Percentiles rank a stretch among this genome's conserved stretches.
phyloP scores from a whole-genome alignment of 2,113 vertebrate genomes.

The Phoxinus phoxinus region DNA sequence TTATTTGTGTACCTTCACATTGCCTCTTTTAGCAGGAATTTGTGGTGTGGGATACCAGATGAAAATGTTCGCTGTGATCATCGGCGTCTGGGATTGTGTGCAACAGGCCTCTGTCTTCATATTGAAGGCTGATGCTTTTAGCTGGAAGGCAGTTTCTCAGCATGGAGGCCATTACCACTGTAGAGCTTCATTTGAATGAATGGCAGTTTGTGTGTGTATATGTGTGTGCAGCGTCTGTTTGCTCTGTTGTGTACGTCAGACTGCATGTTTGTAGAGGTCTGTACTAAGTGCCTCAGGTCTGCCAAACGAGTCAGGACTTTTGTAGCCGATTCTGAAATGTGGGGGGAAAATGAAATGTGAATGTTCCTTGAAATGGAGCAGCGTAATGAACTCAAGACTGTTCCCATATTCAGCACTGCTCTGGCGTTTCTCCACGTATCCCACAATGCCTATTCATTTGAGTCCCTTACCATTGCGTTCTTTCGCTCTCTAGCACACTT shows the following conservation, averaged over 20 bases:
- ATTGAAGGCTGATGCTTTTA: slow-evolving; percentile 28
- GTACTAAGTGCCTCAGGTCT: slow-evolving; percentile 21
- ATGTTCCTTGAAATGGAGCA: slow-evolving; percentile 36
- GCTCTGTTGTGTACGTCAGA: slow-evolving; percentile 21
- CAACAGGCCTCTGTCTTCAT: slow-evolving; percentile 22
- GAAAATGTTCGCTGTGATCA: slow-evolving; percentile 34
- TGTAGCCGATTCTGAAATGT: slow-evolving; percentile 40
- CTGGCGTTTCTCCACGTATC: slow-evolving; percentile 26
- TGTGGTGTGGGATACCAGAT: slow-evolving; percentile 45
- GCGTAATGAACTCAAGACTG: slow-evolving; percentile 39
- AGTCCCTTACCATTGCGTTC: slow-evolving; percentile 16
- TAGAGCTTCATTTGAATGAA: slow-evolving; percentile 32
- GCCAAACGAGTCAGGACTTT: slow-evolving; percentile 30
- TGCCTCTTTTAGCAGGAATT: slow-evolving; percentile 23
- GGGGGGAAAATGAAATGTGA: slow-evolving; percentile 38
- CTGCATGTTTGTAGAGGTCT: slow-evolving; percentile 42
- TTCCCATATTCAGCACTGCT: slow-evolving; percentile 22
- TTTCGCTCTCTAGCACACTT: slow-evolving; percentile 16
- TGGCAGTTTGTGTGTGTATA: slow-evolving; percentile 40
- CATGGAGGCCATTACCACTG: slow-evolving; percentile 30
- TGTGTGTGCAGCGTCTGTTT: slow-evolving; percentile 4
- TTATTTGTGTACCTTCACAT: slow-evolving; percentile 24
- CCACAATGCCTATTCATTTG: slow-evolving; percentile 37
- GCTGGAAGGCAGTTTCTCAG: slow-evolving; percentile 34
- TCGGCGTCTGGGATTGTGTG: slow-evolving; percentile 25